A percentile compares a stretch with the other conserved stretches of the same genome.
Conservation (phyloP, 2,888 invertebrate genomes). For the Rhogogaster chlorosoma region DNA sequence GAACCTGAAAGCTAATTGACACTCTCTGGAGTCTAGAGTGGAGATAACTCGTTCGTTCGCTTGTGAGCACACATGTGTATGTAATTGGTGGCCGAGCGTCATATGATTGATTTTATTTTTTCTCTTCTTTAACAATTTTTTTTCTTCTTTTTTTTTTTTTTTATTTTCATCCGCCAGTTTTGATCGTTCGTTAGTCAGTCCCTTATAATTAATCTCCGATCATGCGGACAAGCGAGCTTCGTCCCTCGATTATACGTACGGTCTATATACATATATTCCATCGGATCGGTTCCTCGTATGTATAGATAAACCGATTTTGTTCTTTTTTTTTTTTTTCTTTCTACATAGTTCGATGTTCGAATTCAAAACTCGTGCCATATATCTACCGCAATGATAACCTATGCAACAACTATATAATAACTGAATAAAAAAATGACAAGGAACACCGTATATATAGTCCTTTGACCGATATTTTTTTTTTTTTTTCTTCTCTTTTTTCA, state of each 20-base stretch:
- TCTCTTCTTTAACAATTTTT: neutral
- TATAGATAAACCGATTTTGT: neutral
- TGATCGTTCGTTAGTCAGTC: constrained; percentile 26
- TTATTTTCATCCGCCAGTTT: constrained; percentile 8
- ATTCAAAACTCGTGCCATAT: neutral
- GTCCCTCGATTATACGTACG: neutral
- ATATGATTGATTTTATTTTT: constrained; percentile 1
- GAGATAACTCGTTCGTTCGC: constrained; percentile 3
- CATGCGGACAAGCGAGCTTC: neutral
- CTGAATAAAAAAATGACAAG: neutral
- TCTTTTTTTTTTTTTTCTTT: neutral
- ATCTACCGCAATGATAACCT: neutral
- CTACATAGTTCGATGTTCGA: neutral
- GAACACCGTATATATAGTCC: no score
- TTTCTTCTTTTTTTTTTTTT: neutral
- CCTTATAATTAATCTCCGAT: constrained; percentile 28
- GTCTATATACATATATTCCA: neutral
- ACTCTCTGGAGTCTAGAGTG: constrained; percentile 10
- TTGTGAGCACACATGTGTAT: constrained; percentile 3
- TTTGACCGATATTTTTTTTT: neutral
- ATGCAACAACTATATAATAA: neutral
- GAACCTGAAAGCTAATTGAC: constrained; percentile 40
- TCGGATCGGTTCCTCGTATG: neutral
- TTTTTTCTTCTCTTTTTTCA: neutral
- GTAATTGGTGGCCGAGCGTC: constrained; percentile 15